These are phyloP conservation scores for Schlechtendalia chinensis DNA, from an alignment of 1,140 invertebrate species.

Conservation along the genomic window DNA sequence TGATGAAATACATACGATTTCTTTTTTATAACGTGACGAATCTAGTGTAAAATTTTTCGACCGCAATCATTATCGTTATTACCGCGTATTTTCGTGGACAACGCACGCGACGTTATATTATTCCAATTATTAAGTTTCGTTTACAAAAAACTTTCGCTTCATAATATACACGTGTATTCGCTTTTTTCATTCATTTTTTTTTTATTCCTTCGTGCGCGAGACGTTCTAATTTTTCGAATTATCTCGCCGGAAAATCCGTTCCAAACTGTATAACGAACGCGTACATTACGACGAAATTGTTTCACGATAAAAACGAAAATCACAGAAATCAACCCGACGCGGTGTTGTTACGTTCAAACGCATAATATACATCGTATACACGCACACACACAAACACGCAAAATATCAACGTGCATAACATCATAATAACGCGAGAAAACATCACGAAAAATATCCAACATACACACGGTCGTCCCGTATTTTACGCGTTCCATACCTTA, in stretches of 20 bases:
- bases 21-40: neutral
- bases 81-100: neutral
- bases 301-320: neutral
- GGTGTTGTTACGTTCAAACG: too few species aligned
- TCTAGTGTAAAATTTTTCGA: conserved; percentile 14
- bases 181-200: neutral
- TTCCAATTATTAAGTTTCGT: conserved; percentile 4
- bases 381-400: too few species aligned
- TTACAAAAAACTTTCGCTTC: neutral
- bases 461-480: too few species aligned
- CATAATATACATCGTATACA: too few species aligned
- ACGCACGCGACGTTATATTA: neutral
- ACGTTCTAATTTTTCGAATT: too few species aligned
- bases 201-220: too few species aligned
- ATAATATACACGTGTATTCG: conserved; percentile 6
- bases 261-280: neutral
- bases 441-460: too few species aligned
- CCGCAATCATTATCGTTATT: conserved; percentile 16
- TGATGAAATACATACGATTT: neutral
- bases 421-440: too few species aligned
- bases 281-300: neutral
- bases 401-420: too few species aligned
- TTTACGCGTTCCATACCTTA: too few species aligned
- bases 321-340: neutral
- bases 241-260: too few species aligned